Base-by-base conservation (phyloP, 1,140 invertebrate genomes). In the Calliopsis andreniformis region DNA sequence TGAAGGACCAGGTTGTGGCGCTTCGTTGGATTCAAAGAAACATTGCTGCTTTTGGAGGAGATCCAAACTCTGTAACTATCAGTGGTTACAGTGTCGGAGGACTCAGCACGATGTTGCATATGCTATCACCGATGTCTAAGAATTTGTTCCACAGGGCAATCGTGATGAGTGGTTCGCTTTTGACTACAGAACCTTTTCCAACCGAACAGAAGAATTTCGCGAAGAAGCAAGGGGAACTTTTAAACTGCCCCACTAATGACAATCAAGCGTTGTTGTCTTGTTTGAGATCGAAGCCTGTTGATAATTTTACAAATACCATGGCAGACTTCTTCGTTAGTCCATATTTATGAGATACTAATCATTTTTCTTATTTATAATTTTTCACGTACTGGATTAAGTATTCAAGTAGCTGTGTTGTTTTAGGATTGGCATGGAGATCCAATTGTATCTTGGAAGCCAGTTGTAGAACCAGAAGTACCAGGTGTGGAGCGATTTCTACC, bases 71-170 rank as follows among this genome's bases (percentile, higher is more conserved):
- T 59, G 91, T 94, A 3, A 96, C 95, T 1, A 90, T 96, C 45
- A 94, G 95, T 83, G 95, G 95, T 1, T 95, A 94, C 85, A 95
- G 94, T 81, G 94, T 95, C 7, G 95, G 96, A 3, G 92, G 93
- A 0, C 93, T 93, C 23, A 94, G 93, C 51, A 92, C 94, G 1
- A 92, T 93, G 2, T 90, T 94, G 58, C 95, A 96, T 84, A 90
- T 96, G 82, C 64, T 96, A 5, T 95, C 95, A 0, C 93, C 93
- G 39, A 93, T 94, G 88, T 92, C 92, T 12, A 62, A 83, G 56
- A 94, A 93, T 35, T 89, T 96, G 0, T 96, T 96, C 81, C 95
- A 96, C 76, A 93, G 94, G 35, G 95, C 93, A 0, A 95, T 96
- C 58, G 92, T 94, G 2, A 94, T 95, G 93, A 96, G 95, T 84